Evolutionary conservation across 2,888 invertebrate genomes (phyloP).

Genomic region (Spicauda simplicius): DNA sequence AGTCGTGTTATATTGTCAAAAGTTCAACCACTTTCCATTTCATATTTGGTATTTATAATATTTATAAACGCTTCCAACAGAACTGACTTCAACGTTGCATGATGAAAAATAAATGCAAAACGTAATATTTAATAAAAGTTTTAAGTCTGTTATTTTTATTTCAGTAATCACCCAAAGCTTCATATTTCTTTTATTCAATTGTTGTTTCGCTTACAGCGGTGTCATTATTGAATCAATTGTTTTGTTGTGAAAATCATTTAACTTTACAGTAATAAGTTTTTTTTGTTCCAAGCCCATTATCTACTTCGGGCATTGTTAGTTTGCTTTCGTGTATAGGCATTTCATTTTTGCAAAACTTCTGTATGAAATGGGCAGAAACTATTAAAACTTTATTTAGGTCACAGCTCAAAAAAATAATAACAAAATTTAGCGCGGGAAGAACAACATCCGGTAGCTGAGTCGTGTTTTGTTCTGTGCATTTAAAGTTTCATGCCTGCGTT

Average conservation of each 20-base stretch:
- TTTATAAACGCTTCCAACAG: too few species aligned
- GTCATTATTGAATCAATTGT: slow-evolving; percentile 37
- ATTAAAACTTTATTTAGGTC: slow-evolving; percentile 38
- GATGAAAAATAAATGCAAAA: not conserved
- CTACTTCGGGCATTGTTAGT: slow-evolving; percentile 37
- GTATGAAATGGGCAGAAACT: slow-evolving; percentile 37
- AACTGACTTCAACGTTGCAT: too few species aligned
- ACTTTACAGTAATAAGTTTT: slow-evolving; percentile 31
- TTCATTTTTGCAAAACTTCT: slow-evolving; percentile 37
- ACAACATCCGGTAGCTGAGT: slow-evolving; percentile 33
- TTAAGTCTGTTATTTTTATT: slow-evolving; percentile 25
- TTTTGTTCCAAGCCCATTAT: slow-evolving; percentile 34
- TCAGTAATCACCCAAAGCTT: slow-evolving; percentile 19
- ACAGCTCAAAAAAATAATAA: slow-evolving; percentile 34
- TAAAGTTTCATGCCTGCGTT: slow-evolving; percentile 33
- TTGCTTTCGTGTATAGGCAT: slow-evolving; percentile 36
- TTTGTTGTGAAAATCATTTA: slow-evolving; percentile 36
- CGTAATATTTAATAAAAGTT: slow-evolving; percentile 1
- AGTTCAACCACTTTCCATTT: too few species aligned
- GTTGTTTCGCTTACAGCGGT: slow-evolving; percentile 27
- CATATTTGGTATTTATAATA: too few species aligned
- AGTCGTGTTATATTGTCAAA: too few species aligned
- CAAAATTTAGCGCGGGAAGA: slow-evolving; percentile 35
- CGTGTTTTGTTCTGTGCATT: slow-evolving; percentile 33
- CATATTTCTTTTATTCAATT: slow-evolving; percentile 23